Evolutionary conservation across 2,888 invertebrate species (phyloP), one percentile per base, ranked within the genome.

Genomic region (Amiota communis): DNA sequence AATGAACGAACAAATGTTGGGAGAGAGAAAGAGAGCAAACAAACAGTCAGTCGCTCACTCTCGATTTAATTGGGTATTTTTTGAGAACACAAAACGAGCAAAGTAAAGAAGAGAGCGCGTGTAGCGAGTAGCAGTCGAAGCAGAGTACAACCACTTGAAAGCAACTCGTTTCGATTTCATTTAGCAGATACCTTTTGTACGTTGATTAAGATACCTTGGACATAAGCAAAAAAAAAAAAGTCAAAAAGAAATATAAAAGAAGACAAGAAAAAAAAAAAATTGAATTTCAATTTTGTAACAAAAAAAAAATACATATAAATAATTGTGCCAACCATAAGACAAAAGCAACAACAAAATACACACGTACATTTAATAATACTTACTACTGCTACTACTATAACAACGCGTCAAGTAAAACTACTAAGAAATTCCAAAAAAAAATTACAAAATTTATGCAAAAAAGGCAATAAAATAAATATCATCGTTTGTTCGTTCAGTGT

Each of bases 81-180:
- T 59, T 59, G 59, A 82, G 79, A 78, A 0, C 82, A 80, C 77
- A 80, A 80, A 83, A 81, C 85, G 84, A 84, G 83, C 81, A 79
- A 76, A 81, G 74, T 74, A 74, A 74, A 67, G 36, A 23, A 3
- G 2, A 3, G 2, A 70, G 47, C 69, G 12, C 15, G 59, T 20
- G 59, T 15, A 59, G n/a, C 20, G 59, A 75, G 75, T 74, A 77
- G 79, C 75, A 76, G 68, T n/a, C n/a, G n/a, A 77, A 75, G 73
- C 72, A 72, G 72, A 68, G 76, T 80, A 77, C 80, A 81, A 83
- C 86, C 82, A 84, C 87, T 83, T 83, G 86, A 84, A 86, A 83
- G 80, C 87, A 86, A 86, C 87, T 87, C 87, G 86, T 86, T 86
- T 87, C 83, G 85, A 87, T 87, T 86, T 84, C 82, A 81, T 84